Evolutionary conservation across 2,888 invertebrate genomes (phyloP), one percentile per base, ranked within the genome.

Genomic region (Dasysyrphus albostriatus): DNA sequence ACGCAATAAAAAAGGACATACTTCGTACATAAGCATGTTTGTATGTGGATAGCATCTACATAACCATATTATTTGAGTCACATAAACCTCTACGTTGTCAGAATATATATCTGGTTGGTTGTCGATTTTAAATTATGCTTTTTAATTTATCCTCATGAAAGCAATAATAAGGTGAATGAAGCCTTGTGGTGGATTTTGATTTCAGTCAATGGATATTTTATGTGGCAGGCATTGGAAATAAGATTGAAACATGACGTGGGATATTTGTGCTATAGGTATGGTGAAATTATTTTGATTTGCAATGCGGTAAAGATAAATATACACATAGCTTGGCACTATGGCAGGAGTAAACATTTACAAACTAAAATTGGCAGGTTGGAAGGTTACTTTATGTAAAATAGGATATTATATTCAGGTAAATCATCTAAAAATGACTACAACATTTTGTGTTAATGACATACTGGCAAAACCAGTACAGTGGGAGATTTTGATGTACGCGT

Each of bases 101-200:
- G 32, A 39, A 63, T 63, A 47, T 65, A 70, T 70, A 32, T 54
- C 0, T 76, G 70, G 72, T 56, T 67, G 59, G 54, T 47, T 56
- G 77, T 77, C 67, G 73, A 69, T 74, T 81, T 73, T 70, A 49
- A 77, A 74, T 77, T 77, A 77, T 56, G 61, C 24, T 47, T 85
- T 85, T 81, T 73, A 81, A 77, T 77, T 84, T 73, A 73, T 72
- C 37, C 34, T 9, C 73, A 56, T 63, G 73, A 67, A 65, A 72
- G 3, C 37, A 32, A 32, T 19, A 51, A 44, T 51, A 10, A 59
- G 32, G 37, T 24, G 24, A 24, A n/a, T n/a, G n/a, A 61, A 54
- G 47, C n/a, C 4, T 39, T 76, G 72, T 14, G 72, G 63, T 49
- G 47, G 47, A n/a, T 54, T 67, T 39, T 80, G 80, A 76, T 84